Evolutionary conservation across 2,113 vertebrate genomes (phyloP).

Genomic region (Pangasianodon gigas): DNA sequence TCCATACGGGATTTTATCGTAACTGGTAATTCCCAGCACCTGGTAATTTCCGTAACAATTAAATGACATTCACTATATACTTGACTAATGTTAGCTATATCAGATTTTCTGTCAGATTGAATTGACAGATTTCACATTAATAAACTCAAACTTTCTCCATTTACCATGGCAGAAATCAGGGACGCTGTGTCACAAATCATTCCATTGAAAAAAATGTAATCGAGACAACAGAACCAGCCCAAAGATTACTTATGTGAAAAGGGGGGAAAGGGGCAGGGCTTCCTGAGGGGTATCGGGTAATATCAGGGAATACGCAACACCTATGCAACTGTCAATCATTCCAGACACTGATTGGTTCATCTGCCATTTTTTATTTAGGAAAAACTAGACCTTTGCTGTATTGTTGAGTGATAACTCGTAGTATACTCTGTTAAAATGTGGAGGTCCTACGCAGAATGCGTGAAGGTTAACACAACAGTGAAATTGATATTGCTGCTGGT

Average conservation of each 20-base stretch:
- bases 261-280: not conserved
- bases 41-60: too few species aligned
- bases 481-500: conserved; percentile 13
- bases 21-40: not conserved
- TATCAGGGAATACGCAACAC: not conserved
- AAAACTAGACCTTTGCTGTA: not conserved
- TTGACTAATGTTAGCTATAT: not conserved
- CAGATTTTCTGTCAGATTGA: too few species aligned
- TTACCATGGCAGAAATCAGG: not conserved
- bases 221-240: not conserved
- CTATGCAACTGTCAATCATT: not conserved
- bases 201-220: not conserved
- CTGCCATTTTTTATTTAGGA: not conserved
- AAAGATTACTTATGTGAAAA: not conserved
- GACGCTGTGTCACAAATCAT: not conserved
- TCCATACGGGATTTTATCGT: not conserved
- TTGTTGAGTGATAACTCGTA: not conserved
- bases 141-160: not conserved
- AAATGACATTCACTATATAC: not conserved
- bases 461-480: conserved; percentile 4
- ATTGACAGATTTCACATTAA: not conserved
- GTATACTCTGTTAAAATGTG: not conserved
- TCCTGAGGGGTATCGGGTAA: not conserved
- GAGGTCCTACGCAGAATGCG: not conserved
- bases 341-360: not conserved